Percentiles rank a stretch among this genome's conserved stretches.
These are phyloP conservation scores for Sycobia sp. DNA, from an alignment of 1,140 invertebrate species.

Conservation along the genomic window DNA sequence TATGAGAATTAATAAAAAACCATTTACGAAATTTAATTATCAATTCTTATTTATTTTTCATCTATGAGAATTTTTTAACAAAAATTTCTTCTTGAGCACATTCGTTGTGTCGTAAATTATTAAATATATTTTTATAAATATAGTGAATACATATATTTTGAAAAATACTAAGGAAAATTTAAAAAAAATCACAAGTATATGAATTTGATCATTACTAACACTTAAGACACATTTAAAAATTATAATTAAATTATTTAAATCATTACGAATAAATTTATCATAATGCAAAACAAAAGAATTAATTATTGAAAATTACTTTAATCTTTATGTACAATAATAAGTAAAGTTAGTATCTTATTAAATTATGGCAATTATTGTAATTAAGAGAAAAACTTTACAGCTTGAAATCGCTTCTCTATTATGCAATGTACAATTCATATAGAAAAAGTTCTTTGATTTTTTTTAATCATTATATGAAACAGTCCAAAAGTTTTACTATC, in stretches of 20 bases:
- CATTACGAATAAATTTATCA: slow-evolving; percentile 16
- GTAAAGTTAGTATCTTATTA: slow-evolving; percentile 24
- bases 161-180: slow-evolving; percentile 4
- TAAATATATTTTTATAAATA: too few relatives aligned
- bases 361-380: slow-evolving; percentile 20
- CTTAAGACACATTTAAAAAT: slow-evolving; percentile 12
- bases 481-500: slow-evolving; percentile 25
- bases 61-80: slow-evolving; percentile 3
- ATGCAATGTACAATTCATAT: slow-evolving; percentile 30
- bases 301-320: slow-evolving; percentile 1
- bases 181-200: slow-evolving; percentile 29
- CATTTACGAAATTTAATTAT: too few relatives aligned
- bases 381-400: slow-evolving; percentile 18
- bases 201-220: slow-evolving; percentile 25
- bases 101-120: slow-evolving; percentile 4
- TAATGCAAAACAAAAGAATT: slow-evolving; percentile 7
- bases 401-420: slow-evolving; percentile 22
- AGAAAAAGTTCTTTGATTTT: slow-evolving; percentile 19
- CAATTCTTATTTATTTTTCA: not conserved
- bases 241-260: slow-evolving; percentile 21
- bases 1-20: too few relatives aligned
- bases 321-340: slow-evolving; percentile 28
- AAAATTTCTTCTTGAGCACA: not conserved
- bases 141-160: too few relatives aligned
- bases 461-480: slow-evolving; percentile 6